A percentile compares a stretch with the other conserved stretches of the same genome.
Evolutionary conservation across 1,140 invertebrate species (phyloP).

Genomic region (Diabrotica virgifera): DNA sequence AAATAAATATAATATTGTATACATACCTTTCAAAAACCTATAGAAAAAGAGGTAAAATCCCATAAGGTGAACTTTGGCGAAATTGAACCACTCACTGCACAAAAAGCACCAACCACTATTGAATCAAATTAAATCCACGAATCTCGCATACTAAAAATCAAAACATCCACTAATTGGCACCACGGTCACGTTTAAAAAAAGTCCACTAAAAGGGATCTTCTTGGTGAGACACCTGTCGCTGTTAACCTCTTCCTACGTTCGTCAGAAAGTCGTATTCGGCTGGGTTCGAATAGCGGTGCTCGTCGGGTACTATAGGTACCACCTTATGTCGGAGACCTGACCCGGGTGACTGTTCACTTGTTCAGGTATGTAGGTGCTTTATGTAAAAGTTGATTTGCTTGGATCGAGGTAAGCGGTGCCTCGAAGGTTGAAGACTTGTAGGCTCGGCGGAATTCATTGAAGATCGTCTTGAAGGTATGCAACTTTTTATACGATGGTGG

Average conservation of each 20-base stretch:
- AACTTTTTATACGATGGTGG: not conserved
- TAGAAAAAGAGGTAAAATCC: not conserved
- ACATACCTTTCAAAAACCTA: too few species aligned
- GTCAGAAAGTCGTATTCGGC: not conserved
- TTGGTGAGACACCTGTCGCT: not conserved
- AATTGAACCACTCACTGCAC: too few species aligned
- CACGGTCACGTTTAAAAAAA: not conserved
- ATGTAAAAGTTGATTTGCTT: constrained; percentile 3
- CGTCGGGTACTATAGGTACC: not conserved
- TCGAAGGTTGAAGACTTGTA: not conserved
- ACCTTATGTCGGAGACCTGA: constrained; percentile 21
- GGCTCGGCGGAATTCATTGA: not conserved
- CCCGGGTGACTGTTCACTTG: constrained; percentile 28
- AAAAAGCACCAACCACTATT: too few species aligned
- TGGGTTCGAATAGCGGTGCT: not conserved
- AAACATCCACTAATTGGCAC: not conserved
- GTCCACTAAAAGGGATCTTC: constrained; percentile 3
- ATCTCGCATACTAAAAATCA: not conserved
- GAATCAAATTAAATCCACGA: too few species aligned
- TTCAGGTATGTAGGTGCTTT: constrained; percentile 23
- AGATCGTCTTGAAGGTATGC: not conserved
- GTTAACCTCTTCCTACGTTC: constrained; percentile 3
- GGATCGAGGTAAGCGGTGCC: not conserved
- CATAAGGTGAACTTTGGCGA: not conserved
- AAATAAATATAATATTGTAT: too few species aligned